Conservation (phyloP, 2,113 vertebrate genomes). For the Zosterops lateralis region DNA sequence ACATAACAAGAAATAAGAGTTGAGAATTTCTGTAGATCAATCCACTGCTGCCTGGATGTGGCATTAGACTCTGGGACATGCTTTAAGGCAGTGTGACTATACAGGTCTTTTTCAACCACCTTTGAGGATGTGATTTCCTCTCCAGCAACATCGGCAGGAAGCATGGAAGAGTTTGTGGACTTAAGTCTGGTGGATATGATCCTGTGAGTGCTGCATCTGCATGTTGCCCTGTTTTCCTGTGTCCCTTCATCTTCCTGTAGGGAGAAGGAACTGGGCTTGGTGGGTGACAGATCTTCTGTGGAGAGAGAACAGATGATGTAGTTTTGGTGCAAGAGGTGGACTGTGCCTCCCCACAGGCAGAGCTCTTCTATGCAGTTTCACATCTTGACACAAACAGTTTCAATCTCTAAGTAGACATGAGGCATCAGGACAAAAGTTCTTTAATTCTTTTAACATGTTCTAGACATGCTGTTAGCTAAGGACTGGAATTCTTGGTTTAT, state of each 20-base stretch:
- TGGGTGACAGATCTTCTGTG: neutral
- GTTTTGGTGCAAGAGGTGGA: neutral
- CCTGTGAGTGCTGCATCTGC: neutral
- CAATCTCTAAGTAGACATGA: fast-evolving
- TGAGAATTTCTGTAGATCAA: neutral
- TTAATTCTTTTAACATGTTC: neutral
- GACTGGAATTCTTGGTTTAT: neutral
- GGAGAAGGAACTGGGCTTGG: fast-evolving
- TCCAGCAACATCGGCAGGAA: neutral
- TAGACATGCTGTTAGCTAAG: neutral
- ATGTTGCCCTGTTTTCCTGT: neutral
- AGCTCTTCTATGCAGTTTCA: neutral
- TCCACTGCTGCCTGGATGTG: neutral
- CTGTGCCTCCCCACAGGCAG: neutral
- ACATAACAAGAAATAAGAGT: neutral
- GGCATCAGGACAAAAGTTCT: neutral
- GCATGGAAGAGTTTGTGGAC: neutral
- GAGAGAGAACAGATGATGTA: neutral
- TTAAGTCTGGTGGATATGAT: neutral
- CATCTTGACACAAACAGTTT: neutral
- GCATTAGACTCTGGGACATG: neutral
- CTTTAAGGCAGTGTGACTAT: neutral
- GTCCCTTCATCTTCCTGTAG: neutral
- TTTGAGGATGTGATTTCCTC: neutral
- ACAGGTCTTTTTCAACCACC: neutral